Percentiles rank a stretch among this genome's conserved stretches.
These are phyloP conservation scores for Pipistrellus nathusii DNA, from an alignment of 2,797 vertebrate genomes.

Conservation along the genomic window DNA sequence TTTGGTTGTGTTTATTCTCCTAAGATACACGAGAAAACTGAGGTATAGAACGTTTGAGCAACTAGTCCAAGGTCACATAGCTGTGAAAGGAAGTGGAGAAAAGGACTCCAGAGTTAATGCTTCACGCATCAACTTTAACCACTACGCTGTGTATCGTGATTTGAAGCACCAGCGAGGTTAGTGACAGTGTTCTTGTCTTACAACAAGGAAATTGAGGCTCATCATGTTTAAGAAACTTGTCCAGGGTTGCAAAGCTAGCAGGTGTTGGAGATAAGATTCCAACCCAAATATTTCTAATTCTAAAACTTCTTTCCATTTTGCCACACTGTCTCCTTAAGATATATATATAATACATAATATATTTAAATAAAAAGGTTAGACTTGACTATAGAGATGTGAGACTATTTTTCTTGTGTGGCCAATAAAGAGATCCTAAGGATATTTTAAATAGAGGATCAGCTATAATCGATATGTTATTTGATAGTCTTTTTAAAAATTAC, in stretches of 20 bases:
- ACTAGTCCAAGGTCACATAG: neutral
- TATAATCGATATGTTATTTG: conserved; percentile 11
- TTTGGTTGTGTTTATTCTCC: neutral
- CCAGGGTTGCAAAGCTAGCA: neutral
- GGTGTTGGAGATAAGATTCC: conserved; percentile 36
- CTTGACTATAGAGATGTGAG: conserved; percentile 50
- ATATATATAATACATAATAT: no score
- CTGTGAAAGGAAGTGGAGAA: conserved; percentile 43
- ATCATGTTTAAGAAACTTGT: conserved; percentile 22
- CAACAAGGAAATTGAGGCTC: conserved; percentile 54
- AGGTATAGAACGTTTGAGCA: conserved; percentile 46
- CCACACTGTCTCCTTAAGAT: conserved; percentile 1
- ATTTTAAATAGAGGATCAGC: conserved; percentile 24
- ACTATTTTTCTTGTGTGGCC: conserved; percentile 21
- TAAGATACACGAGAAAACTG: conserved; percentile 46
- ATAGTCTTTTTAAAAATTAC: conserved; percentile 19
- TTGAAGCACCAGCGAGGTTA: conserved; percentile 22
- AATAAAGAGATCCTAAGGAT: conserved; percentile 29
- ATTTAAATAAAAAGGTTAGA: conserved; percentile 4
- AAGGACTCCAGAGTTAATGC: conserved; percentile 32
- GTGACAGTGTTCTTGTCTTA: conserved; percentile 55
- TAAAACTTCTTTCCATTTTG: conserved; percentile 48
- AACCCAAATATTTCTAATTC: conserved; percentile 14
- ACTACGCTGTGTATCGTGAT: neutral
- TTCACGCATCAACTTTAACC: neutral